Conservation (phyloP, 2,888 invertebrate genomes). For the Andrena fulva region DNA sequence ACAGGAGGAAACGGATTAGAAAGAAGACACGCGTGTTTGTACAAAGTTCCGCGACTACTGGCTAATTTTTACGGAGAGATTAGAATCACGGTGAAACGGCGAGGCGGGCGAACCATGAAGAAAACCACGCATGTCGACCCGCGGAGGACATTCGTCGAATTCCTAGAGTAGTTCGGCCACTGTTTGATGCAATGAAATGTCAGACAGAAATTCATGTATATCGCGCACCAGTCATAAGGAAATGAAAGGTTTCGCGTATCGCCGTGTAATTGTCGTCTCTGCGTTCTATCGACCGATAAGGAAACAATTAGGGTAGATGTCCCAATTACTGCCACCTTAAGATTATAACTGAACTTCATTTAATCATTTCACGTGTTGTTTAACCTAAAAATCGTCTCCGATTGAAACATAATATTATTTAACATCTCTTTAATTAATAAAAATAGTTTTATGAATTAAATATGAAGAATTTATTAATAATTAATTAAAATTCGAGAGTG, state of each 20-base stretch:
- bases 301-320: no score
- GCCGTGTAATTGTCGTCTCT: constrained; percentile 42
- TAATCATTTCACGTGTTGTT: no score
- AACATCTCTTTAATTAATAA: no score
- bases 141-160: constrained; percentile 60
- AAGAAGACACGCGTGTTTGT: constrained; percentile 10
- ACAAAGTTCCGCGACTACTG: constrained; percentile 5
- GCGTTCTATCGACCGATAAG: constrained; percentile 41
- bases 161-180: constrained; percentile 64
- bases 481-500: no score
- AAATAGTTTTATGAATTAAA: no score
- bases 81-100: constrained; percentile 53
- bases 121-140: constrained; percentile 52
- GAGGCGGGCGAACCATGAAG: constrained; percentile 36
- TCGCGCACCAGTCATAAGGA: constrained; percentile 68
- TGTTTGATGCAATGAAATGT: constrained; percentile 66
- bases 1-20: background rate
- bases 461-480: no score
- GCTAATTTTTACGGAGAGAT: constrained; percentile 24
- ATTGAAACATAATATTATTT: no score
- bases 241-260: constrained; percentile 64
- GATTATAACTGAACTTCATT: no score
- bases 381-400: no score
- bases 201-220: constrained; percentile 65
- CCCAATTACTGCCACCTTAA: no score